phyloP scores from a whole-genome alignment of 1,140 invertebrate species.

The Formica exsecta region DNA sequence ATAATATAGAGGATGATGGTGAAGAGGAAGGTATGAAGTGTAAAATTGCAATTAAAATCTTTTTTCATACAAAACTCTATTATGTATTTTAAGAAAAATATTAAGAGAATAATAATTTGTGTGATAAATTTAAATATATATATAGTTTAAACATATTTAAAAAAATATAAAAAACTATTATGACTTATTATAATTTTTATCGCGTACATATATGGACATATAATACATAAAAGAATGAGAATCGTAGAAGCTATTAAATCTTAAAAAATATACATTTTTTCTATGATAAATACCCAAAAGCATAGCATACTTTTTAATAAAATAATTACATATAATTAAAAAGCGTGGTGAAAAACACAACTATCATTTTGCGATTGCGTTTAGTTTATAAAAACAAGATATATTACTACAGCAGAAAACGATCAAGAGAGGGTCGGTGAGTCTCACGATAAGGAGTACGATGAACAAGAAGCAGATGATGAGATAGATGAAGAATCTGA shows the following conservation, averaged over 20 bases:
- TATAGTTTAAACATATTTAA: neutral
- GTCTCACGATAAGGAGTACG: slow-evolving; percentile 71
- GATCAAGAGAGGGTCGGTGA: slow-evolving; percentile 62
- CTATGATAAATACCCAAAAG: neutral
- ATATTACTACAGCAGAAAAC: slow-evolving; percentile 60
- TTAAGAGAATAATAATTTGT: neutral
- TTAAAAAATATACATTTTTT: neutral
- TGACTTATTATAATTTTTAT: slow-evolving; percentile 23
- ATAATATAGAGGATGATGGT: slow-evolving; percentile 70
- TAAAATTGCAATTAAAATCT: neutral
- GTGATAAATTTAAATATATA: neutral
- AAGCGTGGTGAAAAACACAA: neutral
- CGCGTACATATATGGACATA: neutral
- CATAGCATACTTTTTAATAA: neutral
- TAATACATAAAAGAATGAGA: neutral
- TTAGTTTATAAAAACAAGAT: slow-evolving; percentile 32
- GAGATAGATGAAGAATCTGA: slow-evolving; percentile 76
- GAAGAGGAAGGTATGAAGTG: slow-evolving; percentile 70
- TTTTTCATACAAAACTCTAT: neutral
- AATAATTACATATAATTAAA: neutral
- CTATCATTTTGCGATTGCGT: neutral
- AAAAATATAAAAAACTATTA: neutral
- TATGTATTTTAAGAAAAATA: neutral
- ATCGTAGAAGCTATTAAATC: neutral
- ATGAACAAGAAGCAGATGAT: slow-evolving; percentile 75